Percentiles rank a stretch among this genome's conserved stretches.
These are phyloP conservation scores for Hydractinia symbiolongicarpus DNA, from an alignment of 30 jellyfish, hydroid and myxozoan genomes.

Conservation along the genomic window DNA sequence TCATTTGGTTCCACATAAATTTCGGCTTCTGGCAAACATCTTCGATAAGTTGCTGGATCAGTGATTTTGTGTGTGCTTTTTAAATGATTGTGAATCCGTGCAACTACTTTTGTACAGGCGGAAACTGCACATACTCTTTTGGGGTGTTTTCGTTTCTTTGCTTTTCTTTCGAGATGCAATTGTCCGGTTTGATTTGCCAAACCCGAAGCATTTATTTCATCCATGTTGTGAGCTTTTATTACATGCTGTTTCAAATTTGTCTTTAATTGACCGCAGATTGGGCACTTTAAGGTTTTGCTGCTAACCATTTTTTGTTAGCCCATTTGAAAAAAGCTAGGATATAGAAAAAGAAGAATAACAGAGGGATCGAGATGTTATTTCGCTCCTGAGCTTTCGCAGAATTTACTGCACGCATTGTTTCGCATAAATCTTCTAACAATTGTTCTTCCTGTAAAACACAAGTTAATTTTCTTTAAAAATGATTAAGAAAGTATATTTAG, in stretches of 20 bases:
- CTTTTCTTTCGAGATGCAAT: not conserved
- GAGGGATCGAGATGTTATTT: too few relatives aligned
- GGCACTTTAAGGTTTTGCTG: not conserved
- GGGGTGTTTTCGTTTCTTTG: not conserved
- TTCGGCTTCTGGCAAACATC: not conserved
- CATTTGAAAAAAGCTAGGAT: too few relatives aligned
- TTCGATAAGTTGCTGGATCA: not conserved
- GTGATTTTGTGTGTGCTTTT: constrained; percentile 4
- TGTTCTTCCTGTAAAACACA: too few relatives aligned
- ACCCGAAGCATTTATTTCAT: not conserved
- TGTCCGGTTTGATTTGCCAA: not conserved
- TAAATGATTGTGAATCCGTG: not conserved
- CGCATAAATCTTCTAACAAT: too few relatives aligned
- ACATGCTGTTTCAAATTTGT: not conserved
- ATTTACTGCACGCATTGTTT: too few relatives aligned
- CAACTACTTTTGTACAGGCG: not conserved
- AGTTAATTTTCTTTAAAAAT: too few relatives aligned
- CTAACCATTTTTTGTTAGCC: too few relatives aligned
- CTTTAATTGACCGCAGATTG: not conserved
- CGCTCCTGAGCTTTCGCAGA: too few relatives aligned
- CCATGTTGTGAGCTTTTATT: not conserved
- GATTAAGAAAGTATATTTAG: too few relatives aligned
- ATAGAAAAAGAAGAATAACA: too few relatives aligned
- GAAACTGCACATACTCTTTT: not conserved
- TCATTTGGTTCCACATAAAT: not conserved